Evolutionary conservation across 2,888 invertebrate species (phyloP).

Genomic region (Eristalis pertinax): DNA sequence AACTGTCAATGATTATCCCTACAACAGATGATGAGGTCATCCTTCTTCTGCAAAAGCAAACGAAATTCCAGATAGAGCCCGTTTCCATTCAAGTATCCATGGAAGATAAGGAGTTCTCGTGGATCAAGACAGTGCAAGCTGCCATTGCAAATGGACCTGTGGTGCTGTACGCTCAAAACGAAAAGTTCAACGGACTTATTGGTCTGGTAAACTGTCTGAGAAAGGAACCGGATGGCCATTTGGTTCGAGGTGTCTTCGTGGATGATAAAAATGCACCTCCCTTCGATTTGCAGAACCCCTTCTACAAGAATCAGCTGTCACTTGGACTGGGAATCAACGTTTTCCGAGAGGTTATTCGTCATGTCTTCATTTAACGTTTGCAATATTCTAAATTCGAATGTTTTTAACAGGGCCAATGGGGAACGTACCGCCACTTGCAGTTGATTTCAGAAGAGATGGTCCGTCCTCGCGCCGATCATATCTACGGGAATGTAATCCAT

Average conservation of each 20-base stretch:
- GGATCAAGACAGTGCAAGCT: slow-evolving; percentile 78
- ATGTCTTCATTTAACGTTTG: not conserved
- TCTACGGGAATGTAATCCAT: slow-evolving; percentile 88
- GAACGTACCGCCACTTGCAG: slow-evolving; percentile 92
- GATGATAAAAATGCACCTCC: slow-evolving; percentile 85
- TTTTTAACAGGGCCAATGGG: slow-evolving; percentile 82
- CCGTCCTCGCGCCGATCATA: slow-evolving; percentile 84
- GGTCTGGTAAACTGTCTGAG: slow-evolving; percentile 95
- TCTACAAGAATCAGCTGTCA: slow-evolving; percentile 86
- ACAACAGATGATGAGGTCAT: slow-evolving; percentile 76
- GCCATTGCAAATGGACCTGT: slow-evolving; percentile 78
- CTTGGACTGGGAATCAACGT: slow-evolving; percentile 92
- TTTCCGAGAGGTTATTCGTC: slow-evolving; percentile 82
- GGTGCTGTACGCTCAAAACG: slow-evolving; percentile 86
- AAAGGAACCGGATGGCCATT: slow-evolving; percentile 88
- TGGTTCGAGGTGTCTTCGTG: slow-evolving; percentile 85
- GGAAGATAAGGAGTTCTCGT: slow-evolving; percentile 76
- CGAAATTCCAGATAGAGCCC: slow-evolving; percentile 73
- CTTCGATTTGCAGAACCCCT: slow-evolving; percentile 85
- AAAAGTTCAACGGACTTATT: slow-evolving; percentile 88
- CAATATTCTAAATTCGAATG: not conserved
- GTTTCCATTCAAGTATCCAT: slow-evolving; percentile 76
- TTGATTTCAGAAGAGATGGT: slow-evolving; percentile 82
- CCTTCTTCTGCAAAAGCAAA: slow-evolving; percentile 77
- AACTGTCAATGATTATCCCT: slow-evolving; percentile 76